Evolutionary conservation across 2,888 invertebrate species (phyloP).

Genomic region (Digitonthophagus gazella): DNA sequence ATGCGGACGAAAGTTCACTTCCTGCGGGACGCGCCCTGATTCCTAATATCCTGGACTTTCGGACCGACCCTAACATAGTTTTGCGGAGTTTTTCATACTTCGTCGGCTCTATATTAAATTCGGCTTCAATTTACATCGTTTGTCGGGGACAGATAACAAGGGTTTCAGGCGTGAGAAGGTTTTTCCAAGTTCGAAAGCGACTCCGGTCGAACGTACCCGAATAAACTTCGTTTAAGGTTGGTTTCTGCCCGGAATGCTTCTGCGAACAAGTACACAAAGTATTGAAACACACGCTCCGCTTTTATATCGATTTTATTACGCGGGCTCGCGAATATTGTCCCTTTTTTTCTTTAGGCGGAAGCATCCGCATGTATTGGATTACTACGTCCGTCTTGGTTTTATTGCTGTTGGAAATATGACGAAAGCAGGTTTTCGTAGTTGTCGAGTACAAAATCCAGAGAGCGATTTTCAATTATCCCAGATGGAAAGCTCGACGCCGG

Average conservation of each 20-base stretch:
- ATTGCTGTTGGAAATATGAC: neutral
- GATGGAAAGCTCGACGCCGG: neutral
- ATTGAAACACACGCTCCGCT: neutral
- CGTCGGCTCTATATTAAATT: conserved; percentile 8
- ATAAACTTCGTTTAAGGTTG: neutral
- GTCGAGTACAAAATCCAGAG: neutral
- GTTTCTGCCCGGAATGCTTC: neutral
- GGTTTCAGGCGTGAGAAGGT: neutral
- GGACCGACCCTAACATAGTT: conserved; percentile 5
- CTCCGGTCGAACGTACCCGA: neutral
- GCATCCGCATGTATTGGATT: neutral
- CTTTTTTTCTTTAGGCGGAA: neutral
- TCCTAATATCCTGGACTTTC: neutral
- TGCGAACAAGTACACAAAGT: neutral
- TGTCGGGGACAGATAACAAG: neutral
- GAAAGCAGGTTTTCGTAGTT: neutral
- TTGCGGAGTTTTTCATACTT: conserved; percentile 5
- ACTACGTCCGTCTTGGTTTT: neutral
- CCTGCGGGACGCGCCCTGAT: neutral
- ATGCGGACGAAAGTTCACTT: neutral
- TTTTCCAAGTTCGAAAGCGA: neutral
- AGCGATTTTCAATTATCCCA: neutral
- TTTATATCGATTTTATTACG: neutral
- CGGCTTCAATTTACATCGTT: conserved; percentile 9
- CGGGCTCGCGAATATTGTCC: neutral